Base-by-base conservation (phyloP, 2,888 invertebrate species). In the Drosophila diplacantha region DNA sequence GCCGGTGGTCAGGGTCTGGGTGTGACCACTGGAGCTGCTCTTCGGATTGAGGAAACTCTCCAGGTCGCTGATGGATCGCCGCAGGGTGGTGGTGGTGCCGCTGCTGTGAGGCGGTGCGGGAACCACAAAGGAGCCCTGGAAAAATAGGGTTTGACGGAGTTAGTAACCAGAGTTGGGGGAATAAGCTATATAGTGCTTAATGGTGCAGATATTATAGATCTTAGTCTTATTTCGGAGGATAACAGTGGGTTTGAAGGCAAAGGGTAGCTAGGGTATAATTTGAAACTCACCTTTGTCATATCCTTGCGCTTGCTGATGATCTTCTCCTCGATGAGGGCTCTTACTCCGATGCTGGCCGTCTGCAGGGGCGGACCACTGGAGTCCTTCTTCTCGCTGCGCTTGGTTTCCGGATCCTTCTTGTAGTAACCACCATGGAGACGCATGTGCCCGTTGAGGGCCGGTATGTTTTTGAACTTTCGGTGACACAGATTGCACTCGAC, bases 371-470 rank as follows among this genome's bases (percentile, higher is more conserved):
- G 95, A 6, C 94, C 95, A 18, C 91, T 91, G 3, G 93, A 90
- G 85, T 96, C 95, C 84, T 95, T 95, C 87, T 95, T 96, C 77
- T 96, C 95, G 81, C 92, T 90, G 87, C 96, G 96, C 87, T 95
- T 96, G 73, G 92, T 93, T 78, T 96, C 96, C 0, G 95, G 93
- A 86, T 96, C 95, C 93, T 96, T 96, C 89, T 98, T 98, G 86
- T 97, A 96, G 89, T 97, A 98, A 58, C 98, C 98, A 43, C 98
- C 98, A 88, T 99, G 98, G 71, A 98, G 91, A 83, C 98, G 91
- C 98, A 98, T 98, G 87, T 98, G 98, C 9, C 98, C 98, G 89
- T 99, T 99, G 58, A 99, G 92, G 29, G 98, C 98, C 22, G 98
- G 97, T 88, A 97, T 95, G 89, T 98, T 98, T 90, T 98, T 98